phyloP scores from a whole-genome alignment of 1,140 invertebrate genomes.

The Conus ventricosus region DNA sequence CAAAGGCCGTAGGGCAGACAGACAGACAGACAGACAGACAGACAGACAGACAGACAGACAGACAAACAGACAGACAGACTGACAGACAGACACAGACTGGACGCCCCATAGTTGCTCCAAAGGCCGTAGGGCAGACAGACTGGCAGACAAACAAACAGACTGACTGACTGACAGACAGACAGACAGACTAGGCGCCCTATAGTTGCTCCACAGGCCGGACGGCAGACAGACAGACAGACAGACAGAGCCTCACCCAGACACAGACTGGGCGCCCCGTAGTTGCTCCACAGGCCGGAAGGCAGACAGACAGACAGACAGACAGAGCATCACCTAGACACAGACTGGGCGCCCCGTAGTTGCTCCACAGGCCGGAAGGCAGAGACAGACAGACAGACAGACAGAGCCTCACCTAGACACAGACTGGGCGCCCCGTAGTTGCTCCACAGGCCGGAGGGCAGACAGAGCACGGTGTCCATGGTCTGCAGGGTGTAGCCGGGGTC shows the following conservation, averaged over 20 bases:
- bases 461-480: background rate
- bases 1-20: background rate
- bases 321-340: background rate
- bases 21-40: too few relatives aligned
- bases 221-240: background rate
- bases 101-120: too few relatives aligned
- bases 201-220: constrained; percentile 21
- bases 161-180: too few relatives aligned
- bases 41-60: too few relatives aligned
- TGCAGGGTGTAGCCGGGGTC: constrained; percentile 22
- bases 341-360: constrained; percentile 9
- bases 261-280: background rate
- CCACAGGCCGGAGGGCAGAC: constrained; percentile 20
- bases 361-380: constrained; percentile 17
- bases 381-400: too few relatives aligned
- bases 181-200: background rate
- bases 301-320: background rate
- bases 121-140: too few relatives aligned
- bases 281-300: constrained; percentile 18
- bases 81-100: too few relatives aligned
- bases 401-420: background rate
- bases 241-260: constrained; percentile 1
- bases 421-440: constrained; percentile 14
- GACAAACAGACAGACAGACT: too few relatives aligned
- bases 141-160: too few relatives aligned